phyloP scores from a whole-genome alignment of 2,113 vertebrate genomes.

The Chloropsis cyanopogon region DNA sequence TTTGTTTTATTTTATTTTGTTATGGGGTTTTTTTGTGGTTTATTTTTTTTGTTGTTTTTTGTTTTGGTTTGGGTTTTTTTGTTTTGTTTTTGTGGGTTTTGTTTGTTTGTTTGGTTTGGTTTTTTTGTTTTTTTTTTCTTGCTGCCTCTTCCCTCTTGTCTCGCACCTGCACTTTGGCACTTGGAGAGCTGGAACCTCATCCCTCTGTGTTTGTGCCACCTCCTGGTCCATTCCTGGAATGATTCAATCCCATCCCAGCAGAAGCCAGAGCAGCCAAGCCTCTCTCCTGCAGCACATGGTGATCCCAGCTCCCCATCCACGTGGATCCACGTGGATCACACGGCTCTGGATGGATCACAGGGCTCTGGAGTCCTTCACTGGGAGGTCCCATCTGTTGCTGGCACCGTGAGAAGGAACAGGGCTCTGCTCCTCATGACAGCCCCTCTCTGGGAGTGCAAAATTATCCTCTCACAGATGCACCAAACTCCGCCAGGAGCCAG shows the following conservation, averaged over 20 bases:
- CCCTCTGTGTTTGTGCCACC: not conserved
- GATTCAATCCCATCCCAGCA: not conserved
- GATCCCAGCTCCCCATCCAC: not conserved
- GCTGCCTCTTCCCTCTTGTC: not conserved
- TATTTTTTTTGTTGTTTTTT: not conserved
- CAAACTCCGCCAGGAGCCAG: not conserved
- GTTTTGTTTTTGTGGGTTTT: too few species aligned
- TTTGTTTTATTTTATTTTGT: too few species aligned
- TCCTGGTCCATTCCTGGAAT: not conserved
- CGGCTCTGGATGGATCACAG: not conserved
- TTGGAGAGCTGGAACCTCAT: not conserved
- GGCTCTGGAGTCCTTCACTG: not conserved
- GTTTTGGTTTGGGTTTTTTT: too few species aligned
- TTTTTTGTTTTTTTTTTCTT: not conserved
- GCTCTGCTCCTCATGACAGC: not conserved
- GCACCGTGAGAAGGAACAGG: not conserved
- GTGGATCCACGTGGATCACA: not conserved
- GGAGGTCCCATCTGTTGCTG: not conserved
- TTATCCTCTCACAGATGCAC: not conserved
- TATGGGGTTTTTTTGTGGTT: not conserved
- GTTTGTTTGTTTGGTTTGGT: not conserved
- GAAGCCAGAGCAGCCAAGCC: not conserved
- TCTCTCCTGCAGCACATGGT: not conserved
- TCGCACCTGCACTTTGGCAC: not conserved
- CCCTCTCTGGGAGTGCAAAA: not conserved